Conservation (phyloP, 2,797 vertebrate genomes). For the Sorex maritimensis region DNA sequence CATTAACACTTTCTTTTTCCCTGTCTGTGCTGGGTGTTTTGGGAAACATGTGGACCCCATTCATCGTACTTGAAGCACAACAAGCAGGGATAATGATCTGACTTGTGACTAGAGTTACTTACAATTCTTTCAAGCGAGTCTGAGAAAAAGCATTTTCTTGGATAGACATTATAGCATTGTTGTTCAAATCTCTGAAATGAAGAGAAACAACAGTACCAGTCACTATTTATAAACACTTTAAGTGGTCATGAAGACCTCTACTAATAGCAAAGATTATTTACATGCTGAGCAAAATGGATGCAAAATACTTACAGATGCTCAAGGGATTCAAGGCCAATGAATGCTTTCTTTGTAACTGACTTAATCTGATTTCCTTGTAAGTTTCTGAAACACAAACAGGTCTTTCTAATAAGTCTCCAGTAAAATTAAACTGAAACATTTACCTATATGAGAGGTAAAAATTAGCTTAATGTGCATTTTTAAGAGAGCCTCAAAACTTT, state of each 20-base stretch:
- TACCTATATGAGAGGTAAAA: constrained; percentile 72
- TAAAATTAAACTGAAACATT: constrained; percentile 77
- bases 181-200: constrained; percentile 95
- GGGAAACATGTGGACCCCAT: constrained; percentile 49
- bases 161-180: constrained; percentile 96
- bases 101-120: constrained; percentile 89
- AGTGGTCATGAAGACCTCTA: constrained; percentile 64
- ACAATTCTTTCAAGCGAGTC: constrained; percentile 95
- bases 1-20: constrained; percentile 13
- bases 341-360: constrained; percentile 96
- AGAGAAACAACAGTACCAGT: constrained; percentile 79
- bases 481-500: constrained; percentile 58
- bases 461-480: constrained; percentile 62
- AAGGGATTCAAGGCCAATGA: constrained; percentile 94
- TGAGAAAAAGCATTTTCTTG: constrained; percentile 95
- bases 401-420: constrained; percentile 61
- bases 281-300: constrained; percentile 67
- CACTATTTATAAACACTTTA: constrained; percentile 67
- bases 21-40: constrained; percentile 3
- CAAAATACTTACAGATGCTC: constrained; percentile 95
- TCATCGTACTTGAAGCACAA: constrained; percentile 47
- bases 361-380: constrained; percentile 97
- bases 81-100: constrained; percentile 56
- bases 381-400: constrained; percentile 91
- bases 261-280: constrained; percentile 74